A percentile compares a stretch with the other conserved stretches of the same genome.
phyloP scores from a whole-genome alignment of 2,888 invertebrate genomes.

The Metopia argyrocephala region DNA sequence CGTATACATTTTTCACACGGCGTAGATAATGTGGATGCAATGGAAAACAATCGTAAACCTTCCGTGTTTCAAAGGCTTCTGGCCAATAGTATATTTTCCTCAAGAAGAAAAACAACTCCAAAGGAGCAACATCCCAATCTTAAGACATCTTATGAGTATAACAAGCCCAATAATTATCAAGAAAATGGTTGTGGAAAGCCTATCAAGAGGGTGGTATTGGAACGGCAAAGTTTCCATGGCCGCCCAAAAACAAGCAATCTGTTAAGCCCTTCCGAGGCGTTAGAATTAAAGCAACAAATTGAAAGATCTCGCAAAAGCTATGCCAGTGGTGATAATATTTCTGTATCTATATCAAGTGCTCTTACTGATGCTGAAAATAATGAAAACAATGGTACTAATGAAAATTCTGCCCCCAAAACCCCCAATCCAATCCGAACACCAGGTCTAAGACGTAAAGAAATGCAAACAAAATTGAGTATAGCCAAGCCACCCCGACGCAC shows the following conservation, averaged over 20 bases:
- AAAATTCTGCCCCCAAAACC: constrained; percentile 29
- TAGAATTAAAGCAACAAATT: constrained; percentile 68
- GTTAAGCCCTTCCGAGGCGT: constrained; percentile 64
- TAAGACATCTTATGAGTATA: constrained; percentile 68
- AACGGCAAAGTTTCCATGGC: constrained; percentile 73
- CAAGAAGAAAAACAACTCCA: constrained; percentile 75
- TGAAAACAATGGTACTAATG: constrained; percentile 45
- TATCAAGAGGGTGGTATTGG: constrained; percentile 74
- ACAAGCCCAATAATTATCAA: constrained; percentile 49
- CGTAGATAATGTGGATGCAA: constrained; percentile 65
- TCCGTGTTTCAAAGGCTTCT: constrained; percentile 76
- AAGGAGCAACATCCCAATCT: constrained; percentile 72
- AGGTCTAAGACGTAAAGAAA: constrained; percentile 50
- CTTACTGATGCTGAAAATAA: constrained; percentile 72
- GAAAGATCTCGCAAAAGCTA: constrained; percentile 70
- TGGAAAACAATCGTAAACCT: constrained; percentile 72
- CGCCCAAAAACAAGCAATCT: constrained; percentile 67
- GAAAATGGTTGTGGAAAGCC: constrained; percentile 68
- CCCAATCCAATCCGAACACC: constrained; percentile 49
- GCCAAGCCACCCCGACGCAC: constrained; percentile 63
- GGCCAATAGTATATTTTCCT: constrained; percentile 75
- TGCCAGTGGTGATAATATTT: constrained; percentile 70
- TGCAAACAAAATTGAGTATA: constrained; percentile 60
- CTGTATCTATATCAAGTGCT: constrained; percentile 73
- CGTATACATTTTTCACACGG: constrained; percentile 65